A percentile compares a stretch with the other conserved stretches of the same genome.
These are phyloP conservation scores for Cenopis cana DNA, from an alignment of 2,888 invertebrate species.

Conservation along the genomic window DNA sequence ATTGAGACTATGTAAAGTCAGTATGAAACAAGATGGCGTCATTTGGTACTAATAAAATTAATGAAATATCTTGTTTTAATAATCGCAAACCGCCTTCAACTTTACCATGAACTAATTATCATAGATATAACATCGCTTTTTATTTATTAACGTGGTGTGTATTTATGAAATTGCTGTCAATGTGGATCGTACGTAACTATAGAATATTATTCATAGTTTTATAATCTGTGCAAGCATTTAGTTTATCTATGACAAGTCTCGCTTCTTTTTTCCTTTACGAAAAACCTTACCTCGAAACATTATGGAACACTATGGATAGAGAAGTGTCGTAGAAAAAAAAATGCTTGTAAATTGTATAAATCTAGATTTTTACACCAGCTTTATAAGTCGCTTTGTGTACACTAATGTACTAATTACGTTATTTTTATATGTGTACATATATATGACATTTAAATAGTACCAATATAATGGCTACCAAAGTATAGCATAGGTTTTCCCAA, in stretches of 20 bases:
- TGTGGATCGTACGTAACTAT: constrained; percentile 41
- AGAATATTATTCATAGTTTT: constrained; percentile 19
- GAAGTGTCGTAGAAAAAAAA: background rate
- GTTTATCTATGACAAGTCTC: background rate
- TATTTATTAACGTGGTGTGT: constrained; percentile 33
- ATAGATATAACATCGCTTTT: constrained; percentile 31
- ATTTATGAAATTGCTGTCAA: constrained; percentile 43
- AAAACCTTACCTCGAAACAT: too few relatives aligned
- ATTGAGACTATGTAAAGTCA: constrained; percentile 7
- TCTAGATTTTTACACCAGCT: constrained; percentile 38
- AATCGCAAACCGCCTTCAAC: constrained; percentile 27
- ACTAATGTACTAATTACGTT: constrained; percentile 38
- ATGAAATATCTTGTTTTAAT: constrained; percentile 18
- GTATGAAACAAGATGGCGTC: constrained; percentile 35
- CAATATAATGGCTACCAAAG: constrained; percentile 6
- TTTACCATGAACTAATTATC: constrained; percentile 8
- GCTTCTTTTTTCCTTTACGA: background rate
- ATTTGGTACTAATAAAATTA: constrained; percentile 23
- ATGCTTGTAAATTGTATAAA: constrained; percentile 13
- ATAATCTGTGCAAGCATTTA: background rate
- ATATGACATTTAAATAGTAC: constrained; percentile 18
- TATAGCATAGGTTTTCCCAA: constrained; percentile 8
- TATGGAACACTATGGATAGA: background rate
- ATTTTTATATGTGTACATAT: constrained; percentile 23
- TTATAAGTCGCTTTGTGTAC: constrained; percentile 41